A percentile compares a stretch with the other conserved stretches of the same genome.
Evolutionary conservation across 2,113 vertebrate species (phyloP).

Genomic region (Phrynocephalus versicolor): DNA sequence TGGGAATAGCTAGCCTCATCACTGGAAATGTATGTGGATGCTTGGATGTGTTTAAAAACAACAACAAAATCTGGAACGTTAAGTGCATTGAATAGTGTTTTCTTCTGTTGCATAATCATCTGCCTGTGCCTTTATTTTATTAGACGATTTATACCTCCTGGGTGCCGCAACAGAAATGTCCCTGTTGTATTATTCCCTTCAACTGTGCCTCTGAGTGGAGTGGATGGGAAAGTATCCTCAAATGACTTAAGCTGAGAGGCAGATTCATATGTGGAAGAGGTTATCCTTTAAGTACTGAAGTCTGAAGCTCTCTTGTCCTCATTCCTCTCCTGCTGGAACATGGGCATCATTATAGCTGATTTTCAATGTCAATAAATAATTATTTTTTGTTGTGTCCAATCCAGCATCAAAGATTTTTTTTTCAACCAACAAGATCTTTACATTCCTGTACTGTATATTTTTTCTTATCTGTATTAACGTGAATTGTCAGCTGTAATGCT

Average conservation of each 20-base stretch:
- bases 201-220: not conserved
- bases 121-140: not conserved
- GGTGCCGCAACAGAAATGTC: not conserved
- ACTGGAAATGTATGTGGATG: not conserved
- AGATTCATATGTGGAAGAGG: not conserved
- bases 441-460: too few species aligned
- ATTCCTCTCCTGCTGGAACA: too few species aligned
- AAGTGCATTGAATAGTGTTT: not conserved
- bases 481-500: too few species aligned
- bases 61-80: not conserved
- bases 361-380: too few species aligned
- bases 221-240: not conserved
- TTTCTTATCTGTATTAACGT: too few species aligned
- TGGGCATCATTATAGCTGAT: too few species aligned
- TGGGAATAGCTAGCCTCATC: not conserved
- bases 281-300: not conserved
- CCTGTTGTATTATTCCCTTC: not conserved
- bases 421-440: too few species aligned
- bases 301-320: not conserved
- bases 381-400: too few species aligned
- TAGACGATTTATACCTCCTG: not conserved
- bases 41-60: not conserved
- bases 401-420: too few species aligned
- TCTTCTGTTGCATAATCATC: not conserved
- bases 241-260: not conserved